Conservation (phyloP, 1,140 invertebrate species). For the Ptiloglossa arizonensis region DNA sequence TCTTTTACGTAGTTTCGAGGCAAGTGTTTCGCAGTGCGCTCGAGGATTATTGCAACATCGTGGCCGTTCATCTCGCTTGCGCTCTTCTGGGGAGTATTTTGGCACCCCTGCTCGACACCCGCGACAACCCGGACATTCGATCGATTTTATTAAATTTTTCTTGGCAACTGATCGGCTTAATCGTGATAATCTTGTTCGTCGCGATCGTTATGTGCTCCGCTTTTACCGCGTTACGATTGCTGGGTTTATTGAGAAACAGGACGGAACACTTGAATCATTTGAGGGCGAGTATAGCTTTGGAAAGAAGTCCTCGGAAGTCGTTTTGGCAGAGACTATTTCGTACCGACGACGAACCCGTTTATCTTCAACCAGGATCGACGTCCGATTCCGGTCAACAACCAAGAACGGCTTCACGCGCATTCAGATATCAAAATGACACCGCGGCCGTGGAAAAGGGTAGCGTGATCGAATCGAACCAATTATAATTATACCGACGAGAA, state of each 20-base stretch:
- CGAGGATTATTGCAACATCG: conserved; percentile 71
- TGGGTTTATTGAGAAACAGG: conserved; percentile 62
- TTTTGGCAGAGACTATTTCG: conserved; percentile 55
- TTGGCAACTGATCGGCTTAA: conserved; percentile 68
- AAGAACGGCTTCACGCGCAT: not conserved
- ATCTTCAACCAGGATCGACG: conserved; percentile 57
- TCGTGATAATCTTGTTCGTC: conserved; percentile 48
- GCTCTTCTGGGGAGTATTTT: conserved; percentile 59
- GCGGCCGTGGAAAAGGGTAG: not conserved
- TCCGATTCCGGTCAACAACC: not conserved
- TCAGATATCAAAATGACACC: conserved; percentile 17
- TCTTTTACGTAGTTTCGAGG: conserved; percentile 61
- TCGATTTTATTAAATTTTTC: conserved; percentile 52
- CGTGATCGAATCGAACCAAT: not conserved
- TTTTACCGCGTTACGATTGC: conserved; percentile 50
- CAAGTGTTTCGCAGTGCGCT: conserved; percentile 62
- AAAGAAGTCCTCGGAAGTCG: conserved; percentile 32
- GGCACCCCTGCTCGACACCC: conserved; percentile 45
- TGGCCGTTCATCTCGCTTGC: conserved; percentile 60
- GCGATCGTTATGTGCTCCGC: conserved; percentile 34
- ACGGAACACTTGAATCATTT: conserved; percentile 67
- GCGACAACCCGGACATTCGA: not conserved
- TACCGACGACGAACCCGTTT: conserved; percentile 42
- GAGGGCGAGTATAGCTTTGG: conserved; percentile 42
- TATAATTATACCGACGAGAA: too few species aligned